Percentiles rank a stretch among this genome's conserved stretches.
Conservation (phyloP, 2,888 invertebrate genomes). For the Papilio gigon region DNA sequence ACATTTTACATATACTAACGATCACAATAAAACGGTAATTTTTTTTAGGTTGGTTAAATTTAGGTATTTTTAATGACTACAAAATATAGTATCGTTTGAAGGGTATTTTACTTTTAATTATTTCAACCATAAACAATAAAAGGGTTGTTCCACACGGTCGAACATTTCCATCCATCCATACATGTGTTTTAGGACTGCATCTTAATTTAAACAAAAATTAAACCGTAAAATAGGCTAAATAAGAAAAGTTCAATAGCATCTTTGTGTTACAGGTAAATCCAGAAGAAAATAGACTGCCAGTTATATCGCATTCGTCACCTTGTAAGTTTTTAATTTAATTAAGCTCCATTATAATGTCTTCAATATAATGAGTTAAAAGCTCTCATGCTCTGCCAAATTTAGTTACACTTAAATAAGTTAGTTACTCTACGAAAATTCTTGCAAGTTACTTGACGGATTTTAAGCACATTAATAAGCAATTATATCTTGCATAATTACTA, state of each 20-base stretch:
- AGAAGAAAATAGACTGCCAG: constrained; percentile 73
- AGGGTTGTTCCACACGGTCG: no score
- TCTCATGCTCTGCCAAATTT: constrained; percentile 10
- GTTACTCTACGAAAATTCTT: not conserved
- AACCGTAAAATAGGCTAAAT: not conserved
- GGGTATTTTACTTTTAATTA: not conserved
- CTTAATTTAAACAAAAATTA: no score
- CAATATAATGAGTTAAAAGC: constrained; percentile 8
- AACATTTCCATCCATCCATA: no score
- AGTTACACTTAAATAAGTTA: not conserved
- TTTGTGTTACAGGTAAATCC: constrained; percentile 71
- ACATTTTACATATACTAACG: no score
- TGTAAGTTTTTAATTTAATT: constrained; percentile 61
- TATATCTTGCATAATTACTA: not conserved
- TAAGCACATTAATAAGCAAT: not conserved
- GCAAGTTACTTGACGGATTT: not conserved
- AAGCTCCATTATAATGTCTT: constrained; percentile 33
- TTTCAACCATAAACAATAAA: no score
- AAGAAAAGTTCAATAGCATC: not conserved
- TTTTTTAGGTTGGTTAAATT: no score
- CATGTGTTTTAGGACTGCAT: no score
- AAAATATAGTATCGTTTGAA: constrained; percentile 19
- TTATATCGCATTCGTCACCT: constrained; percentile 74
- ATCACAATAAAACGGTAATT: no score
- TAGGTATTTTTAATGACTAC: constrained; percentile 9